Evolutionary conservation across 2,888 invertebrate genomes (phyloP), one percentile per base, ranked within the genome.

Genomic region (Encarsia formosa): DNA sequence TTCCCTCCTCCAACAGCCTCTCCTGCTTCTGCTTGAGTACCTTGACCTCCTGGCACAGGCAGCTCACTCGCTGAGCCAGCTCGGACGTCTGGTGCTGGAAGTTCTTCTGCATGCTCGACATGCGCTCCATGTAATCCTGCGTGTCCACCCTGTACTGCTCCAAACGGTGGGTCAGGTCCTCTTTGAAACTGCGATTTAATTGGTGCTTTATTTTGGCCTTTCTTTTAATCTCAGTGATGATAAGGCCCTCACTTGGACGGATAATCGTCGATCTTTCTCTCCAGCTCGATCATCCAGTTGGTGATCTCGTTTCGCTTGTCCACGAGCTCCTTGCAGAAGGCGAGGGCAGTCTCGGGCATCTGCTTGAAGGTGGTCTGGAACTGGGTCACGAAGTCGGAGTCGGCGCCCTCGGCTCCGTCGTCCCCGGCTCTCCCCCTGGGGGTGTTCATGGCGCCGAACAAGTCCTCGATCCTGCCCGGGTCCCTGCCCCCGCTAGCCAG

Each of bases 391-490:
- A 18, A 37, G 19, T 18, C 16, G 32, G 15, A 9, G 32, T 18
- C 4, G 34, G 8, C 26, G 26, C 6, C 26, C 6, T 26, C 26
- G 26, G 11, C 6, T 6, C 40, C 24, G 9, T 8, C 3, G 22
- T 35, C 24, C 35, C 24, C 5, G 24, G 0, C 45, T 5, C 4
- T 11, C 11, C 26, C 26, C 6, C 6, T 11, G 26, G 26, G 26
- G 26, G 6, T 6, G 6, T 11, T 11, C 11, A 9, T 5, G 34
- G 16, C 34, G 13, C 34, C 34, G 16, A 19, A 1, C 38, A 65
- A 34, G 9, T 61, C 62, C 9, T 72, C 70, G 15, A 68, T 43
- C 43, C 63, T 65, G 15, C 70, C 70, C 0, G 70, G 67, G 56
- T 70, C 69, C 39, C 63, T 69, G 5, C 56, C 59, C 4, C 72